phyloP scores from a whole-genome alignment of 1,140 invertebrate genomes.

The Microplitis mediator region DNA sequence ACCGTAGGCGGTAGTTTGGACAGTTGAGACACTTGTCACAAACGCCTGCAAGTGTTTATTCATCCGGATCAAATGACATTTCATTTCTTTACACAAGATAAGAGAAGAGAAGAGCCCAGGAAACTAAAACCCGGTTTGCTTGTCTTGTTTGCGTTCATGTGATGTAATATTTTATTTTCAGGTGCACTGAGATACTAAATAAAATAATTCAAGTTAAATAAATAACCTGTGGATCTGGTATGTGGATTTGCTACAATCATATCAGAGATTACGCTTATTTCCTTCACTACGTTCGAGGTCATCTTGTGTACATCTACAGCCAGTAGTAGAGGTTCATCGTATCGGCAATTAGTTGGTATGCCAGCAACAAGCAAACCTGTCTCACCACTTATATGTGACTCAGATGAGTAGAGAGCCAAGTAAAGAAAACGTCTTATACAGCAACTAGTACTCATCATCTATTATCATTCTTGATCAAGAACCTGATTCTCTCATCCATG shows the following conservation, averaged over 20 bases:
- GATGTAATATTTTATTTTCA: too few relatives aligned
- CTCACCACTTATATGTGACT: conserved; percentile 17
- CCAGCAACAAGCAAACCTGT: conserved; percentile 10
- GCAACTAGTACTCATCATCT: too few relatives aligned
- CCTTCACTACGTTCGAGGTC: not conserved
- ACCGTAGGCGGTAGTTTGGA: conserved; percentile 19
- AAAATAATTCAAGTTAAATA: not conserved
- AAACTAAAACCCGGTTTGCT: not conserved
- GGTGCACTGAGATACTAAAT: not conserved
- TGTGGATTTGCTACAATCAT: not conserved
- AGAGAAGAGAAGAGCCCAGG: not conserved
- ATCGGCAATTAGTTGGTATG: conserved; percentile 15
- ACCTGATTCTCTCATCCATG: too few relatives aligned
- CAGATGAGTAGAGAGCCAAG: conserved; percentile 1
- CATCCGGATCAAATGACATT: not conserved
- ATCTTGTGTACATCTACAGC: not conserved
- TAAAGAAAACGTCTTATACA: not conserved
- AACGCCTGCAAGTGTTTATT: conserved; percentile 26
- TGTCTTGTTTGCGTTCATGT: too few relatives aligned
- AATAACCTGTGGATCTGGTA: not conserved
- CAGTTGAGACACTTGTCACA: conserved; percentile 12
- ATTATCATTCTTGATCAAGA: too few relatives aligned
- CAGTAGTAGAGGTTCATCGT: not conserved
- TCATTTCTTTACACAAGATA: not conserved
- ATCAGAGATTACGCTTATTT: not conserved